Evolutionary conservation across 2,113 vertebrate species (phyloP).

Genomic region (Plecotus auritus): DNA sequence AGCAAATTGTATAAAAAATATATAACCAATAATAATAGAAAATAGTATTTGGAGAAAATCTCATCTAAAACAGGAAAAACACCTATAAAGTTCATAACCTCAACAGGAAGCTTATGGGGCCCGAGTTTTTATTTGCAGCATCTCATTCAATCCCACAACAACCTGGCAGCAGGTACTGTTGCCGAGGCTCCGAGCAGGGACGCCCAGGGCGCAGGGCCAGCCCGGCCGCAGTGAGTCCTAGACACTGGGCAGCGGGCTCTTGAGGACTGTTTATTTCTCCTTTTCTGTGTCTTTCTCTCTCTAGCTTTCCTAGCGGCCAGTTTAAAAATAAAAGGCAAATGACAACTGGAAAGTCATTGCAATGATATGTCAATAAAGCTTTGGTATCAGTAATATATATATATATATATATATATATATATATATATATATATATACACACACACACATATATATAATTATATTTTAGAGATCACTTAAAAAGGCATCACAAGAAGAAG

Average conservation of each 20-base stretch:
- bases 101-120: background rate
- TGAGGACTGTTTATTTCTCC: fast-evolving
- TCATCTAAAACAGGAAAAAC: background rate
- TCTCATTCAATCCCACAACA: background rate
- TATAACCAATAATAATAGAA: background rate
- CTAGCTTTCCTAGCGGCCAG: background rate
- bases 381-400: background rate
- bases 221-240: fast-evolving
- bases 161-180: background rate
- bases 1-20: fast-evolving
- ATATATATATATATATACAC: too few species aligned
- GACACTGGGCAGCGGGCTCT: too few species aligned
- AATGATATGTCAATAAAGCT: background rate
- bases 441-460: too few species aligned
- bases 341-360: background rate
- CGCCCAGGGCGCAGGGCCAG: background rate
- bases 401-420: too few species aligned
- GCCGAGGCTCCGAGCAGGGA: background rate
- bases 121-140: too few species aligned
- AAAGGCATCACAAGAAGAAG: background rate
- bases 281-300: background rate
- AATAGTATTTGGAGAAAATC: background rate
- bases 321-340: background rate
- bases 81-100: background rate
- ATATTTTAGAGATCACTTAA: background rate